Base-by-base conservation (phyloP, 2,113 vertebrate genomes). In the Corythornis madagascariensis region DNA sequence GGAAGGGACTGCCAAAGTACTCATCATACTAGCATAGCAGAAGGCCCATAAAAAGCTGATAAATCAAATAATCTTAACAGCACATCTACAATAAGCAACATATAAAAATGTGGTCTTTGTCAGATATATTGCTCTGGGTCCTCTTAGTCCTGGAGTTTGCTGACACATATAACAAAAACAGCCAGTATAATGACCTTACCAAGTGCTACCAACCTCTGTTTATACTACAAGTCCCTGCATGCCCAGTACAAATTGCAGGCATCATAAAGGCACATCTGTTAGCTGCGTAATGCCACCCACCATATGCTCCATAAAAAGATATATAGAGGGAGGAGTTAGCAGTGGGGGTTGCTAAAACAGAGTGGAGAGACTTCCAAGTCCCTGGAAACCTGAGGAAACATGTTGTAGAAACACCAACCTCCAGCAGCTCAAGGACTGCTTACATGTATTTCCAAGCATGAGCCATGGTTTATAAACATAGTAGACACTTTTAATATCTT, bases 21-120 rank as follows among this genome's bases (percentile, higher is more conserved):
- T 92, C 67, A 94, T 88, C 71, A 88, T 31, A 7, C 56, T 78
- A 90, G 69, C 79, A 92, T 87, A 93, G 81, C 83, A 92, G 71
- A 96, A 91, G 86, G 56, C 92, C 60, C 59, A 89, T 93, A 96
- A 97, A 96, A 93, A 76, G 76, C 47, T 72, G 88, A 89, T 96
- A 97, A 95, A 96, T 97, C 95, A 93, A 83, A 82, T 69, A 45
- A 83, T 94, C 83, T 90, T 94, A 92, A 91, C 66, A 94, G 72
- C 73, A 86, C 71, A 94, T 95, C 93, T 96, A 88, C 83, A 90
- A 56, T 73, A 94, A 65, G 92, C 89, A 92, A 91, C 18, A 7
- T 82, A 95, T 92, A 87, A 96, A 98, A 97, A 93, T 17, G 59
- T 72, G 82, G 31, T 65, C 85, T 92, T 76, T 92, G 65, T 93